Evolutionary conservation across 2,113 vertebrate genomes (phyloP).

Genomic region (Heliornis fulica): DNA sequence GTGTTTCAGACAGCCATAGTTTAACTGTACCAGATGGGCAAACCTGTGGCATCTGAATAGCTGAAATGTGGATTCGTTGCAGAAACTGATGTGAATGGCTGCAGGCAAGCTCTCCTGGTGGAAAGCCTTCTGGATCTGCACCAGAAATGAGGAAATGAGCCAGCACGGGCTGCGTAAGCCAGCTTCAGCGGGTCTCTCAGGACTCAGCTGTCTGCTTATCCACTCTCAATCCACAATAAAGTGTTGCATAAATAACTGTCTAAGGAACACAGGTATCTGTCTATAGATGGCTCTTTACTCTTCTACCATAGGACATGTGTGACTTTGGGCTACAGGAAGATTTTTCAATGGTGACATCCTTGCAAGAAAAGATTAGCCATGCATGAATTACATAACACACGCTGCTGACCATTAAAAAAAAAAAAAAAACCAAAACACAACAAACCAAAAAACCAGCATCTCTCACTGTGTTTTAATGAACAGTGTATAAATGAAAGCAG

Average conservation of each 20-base stretch:
- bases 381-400: background rate
- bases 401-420: background rate
- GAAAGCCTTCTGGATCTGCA: slow-evolving; percentile 59
- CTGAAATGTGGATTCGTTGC: background rate
- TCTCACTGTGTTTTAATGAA: background rate
- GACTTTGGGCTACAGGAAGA: background rate
- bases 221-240: background rate
- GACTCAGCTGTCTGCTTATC: slow-evolving; percentile 49
- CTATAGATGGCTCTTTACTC: background rate
- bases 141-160: slow-evolving; percentile 52
- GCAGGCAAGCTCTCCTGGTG: slow-evolving; percentile 48
- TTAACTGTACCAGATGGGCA: slow-evolving; percentile 49
- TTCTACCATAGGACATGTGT: background rate
- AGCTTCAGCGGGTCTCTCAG: slow-evolving; percentile 56
- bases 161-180: slow-evolving; percentile 22
- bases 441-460: too few relatives aligned
- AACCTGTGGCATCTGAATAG: slow-evolving; percentile 51
- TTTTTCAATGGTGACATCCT: background rate
- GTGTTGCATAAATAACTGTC: slow-evolving; percentile 24
- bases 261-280: background rate
- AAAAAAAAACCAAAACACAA: too few relatives aligned
- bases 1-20: background rate
- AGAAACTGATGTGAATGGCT: slow-evolving; percentile 36
- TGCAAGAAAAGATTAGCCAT: background rate
- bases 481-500: background rate